Evolutionary conservation across 2,113 vertebrate species (phyloP), one percentile per base, ranked within the genome.

Genomic region (Bungarus multicinctus): DNA sequence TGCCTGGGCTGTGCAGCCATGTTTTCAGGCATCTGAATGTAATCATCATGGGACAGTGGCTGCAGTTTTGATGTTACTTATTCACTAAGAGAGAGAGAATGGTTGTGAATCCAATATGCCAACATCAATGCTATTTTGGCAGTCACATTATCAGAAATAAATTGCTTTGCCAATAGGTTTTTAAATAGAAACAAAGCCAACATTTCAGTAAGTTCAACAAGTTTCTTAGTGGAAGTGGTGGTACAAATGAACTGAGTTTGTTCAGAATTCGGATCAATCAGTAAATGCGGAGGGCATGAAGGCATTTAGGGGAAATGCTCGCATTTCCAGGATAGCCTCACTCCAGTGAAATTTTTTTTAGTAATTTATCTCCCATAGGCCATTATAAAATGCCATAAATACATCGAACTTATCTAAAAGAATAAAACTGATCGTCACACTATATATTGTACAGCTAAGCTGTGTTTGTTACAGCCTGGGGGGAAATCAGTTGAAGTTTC

Each of bases 1-100:
- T 3, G 94, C 95, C 97, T 95, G 97, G 96, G 95, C 97, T 95
- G 93, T 88, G 55, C 91, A 91, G 93, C 45, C 91, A 96, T 94
- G 95, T 93, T 93, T 91, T 86, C 11, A 30, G 96, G 50, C 52
- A 91, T n/a, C 14, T 74, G 92, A 85, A 1, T 0, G 58, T 93
- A 94, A 96, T 90, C 94, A 57, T 39, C 30, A 93, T 58, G 91
- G 5, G 91, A 55, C 55, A 50, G 89, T 9, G 0, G 90, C 74
- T 92, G 89, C 58, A 86, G 92, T 23, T 94, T 94, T 54, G 89
- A 91, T 8, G 57, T 27, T 91, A 81, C 14, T 30, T 55, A 14
- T 25, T 2, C 94, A 95, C 47, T 52, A 90, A 60, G 43, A 93
- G 87, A 94, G 88, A 2, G 95, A 95, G 92, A 94, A 95, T 55